Base-by-base conservation (phyloP, 2,888 invertebrate species). In the Adelognathus sp. region DNA sequence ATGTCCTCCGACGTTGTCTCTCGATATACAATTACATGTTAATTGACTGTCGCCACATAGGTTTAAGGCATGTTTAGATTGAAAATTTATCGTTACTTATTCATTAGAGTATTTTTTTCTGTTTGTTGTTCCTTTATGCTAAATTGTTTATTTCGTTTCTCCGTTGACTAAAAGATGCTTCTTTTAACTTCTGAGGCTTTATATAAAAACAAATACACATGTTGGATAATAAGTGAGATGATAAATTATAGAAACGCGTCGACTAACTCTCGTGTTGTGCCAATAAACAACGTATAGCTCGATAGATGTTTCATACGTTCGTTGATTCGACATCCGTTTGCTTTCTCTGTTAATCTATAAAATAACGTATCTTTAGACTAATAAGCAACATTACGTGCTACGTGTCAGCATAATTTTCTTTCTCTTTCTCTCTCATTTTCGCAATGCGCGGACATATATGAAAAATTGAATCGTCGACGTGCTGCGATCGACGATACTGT, bases 201-300 rank as follows among this genome's bases (percentile, higher is more conserved):
- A 83, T 84, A 83, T 84, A 85, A 85, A n/a, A 86, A 86, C 83
- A 85, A 85, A n/a, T n/a, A n/a, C 83, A 82, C 81, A 82, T 81
- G 67, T 72, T 85, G 71, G 76, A 81, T 81, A n/a, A n/a, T n/a
- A 77, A 81, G 80, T 82, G 71, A 77, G 80, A 67, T 66, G 60
- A 74, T 78, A 75, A 79, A 81, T 76, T 58, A 67, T 61, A 77
- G 39, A 76, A 74, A 64, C 66, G n/a, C n/a, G 24, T 52, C 24
- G n/a, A 36, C 46, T 54, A 74, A 70, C 14, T 56, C 50, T 74
- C 44, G 60, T 74, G 64, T 70, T 64, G 16, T 70, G 46, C 56
- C 36, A 71, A 66, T 76, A 36, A 33, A 67, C 69, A 71, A 58
- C 64, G 60, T 71, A 66, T 39, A 52, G 11, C 29, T 27, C 29